A percentile compares a stretch with the other conserved stretches of the same genome.
These are phyloP conservation scores for Micropoecilia bifurca DNA, from an alignment of 2,797 vertebrate genomes.

Conservation along the genomic window DNA sequence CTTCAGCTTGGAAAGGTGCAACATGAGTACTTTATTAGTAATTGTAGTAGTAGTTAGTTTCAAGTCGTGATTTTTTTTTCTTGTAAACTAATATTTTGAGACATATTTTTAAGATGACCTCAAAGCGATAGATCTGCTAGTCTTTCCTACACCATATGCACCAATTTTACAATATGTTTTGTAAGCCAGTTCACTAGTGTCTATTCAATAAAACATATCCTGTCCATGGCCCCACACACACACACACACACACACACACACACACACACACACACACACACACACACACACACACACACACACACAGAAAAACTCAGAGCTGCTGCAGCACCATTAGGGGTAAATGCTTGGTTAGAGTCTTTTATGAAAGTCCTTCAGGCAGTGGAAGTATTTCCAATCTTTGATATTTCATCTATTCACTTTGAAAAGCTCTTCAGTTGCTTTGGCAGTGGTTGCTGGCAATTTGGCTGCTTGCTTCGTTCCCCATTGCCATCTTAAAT, in stretches of 20 bases:
- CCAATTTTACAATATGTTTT: not conserved
- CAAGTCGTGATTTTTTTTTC: not conserved
- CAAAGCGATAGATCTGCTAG: not conserved
- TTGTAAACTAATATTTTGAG: too few relatives aligned
- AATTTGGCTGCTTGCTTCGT: not conserved
- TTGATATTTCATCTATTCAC: conserved; percentile 7
- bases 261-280: not conserved
- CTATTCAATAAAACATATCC: not conserved
- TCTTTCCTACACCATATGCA: not conserved
- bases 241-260: not conserved
- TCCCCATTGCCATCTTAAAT: not conserved
- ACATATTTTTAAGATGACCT: not conserved
- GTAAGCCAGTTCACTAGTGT: not conserved
- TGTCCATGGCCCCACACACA: not conserved
- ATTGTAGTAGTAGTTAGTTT: too few relatives aligned
- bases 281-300: not conserved
- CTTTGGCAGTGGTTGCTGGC: conserved; percentile 10
- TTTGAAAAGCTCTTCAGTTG: conserved; percentile 2
- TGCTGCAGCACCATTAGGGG: not conserved
- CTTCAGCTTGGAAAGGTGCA: not conserved
- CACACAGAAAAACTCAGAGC: not conserved
- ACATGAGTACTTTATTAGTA: not conserved
- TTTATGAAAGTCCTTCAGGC: not conserved
- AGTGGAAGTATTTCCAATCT: not conserved
- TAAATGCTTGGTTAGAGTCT: not conserved